phyloP scores from a whole-genome alignment of 92 coral and sea anemone genomes.

The Siderastrea radians region DNA sequence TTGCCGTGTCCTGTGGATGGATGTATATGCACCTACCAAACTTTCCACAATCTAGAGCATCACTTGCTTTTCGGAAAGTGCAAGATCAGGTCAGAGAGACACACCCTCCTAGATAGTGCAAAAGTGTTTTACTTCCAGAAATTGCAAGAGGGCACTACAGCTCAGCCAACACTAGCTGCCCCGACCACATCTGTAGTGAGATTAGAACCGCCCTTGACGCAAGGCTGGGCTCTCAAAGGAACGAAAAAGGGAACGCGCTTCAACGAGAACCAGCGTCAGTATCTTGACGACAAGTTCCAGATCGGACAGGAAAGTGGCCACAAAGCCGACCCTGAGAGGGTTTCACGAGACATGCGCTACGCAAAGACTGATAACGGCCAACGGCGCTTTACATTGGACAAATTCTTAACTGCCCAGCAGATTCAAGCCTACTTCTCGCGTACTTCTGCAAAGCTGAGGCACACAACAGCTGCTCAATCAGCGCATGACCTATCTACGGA shows the following conservation, averaged over 20 bases:
- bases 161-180: background rate
- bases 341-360: constrained; percentile 45
- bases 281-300: constrained; percentile 54
- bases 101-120: constrained; percentile 37
- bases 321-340: no score
- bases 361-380: constrained; percentile 32
- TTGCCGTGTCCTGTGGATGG: constrained; percentile 50
- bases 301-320: constrained; percentile 56
- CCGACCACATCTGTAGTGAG: constrained; percentile 23
- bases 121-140: constrained; percentile 14
- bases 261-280: constrained; percentile 40
- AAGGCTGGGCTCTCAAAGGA: constrained; percentile 39
- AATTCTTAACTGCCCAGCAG: constrained; percentile 54
- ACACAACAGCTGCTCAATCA: background rate
- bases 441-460: constrained; percentile 26
- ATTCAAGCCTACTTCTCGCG: constrained; percentile 54
- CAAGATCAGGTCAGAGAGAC: background rate
- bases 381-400: constrained; percentile 26
- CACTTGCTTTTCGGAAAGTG: constrained; percentile 44
- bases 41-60: constrained; percentile 33
- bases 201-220: background rate
- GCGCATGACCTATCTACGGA: background rate
- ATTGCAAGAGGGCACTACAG: background rate
- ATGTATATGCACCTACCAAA: constrained; percentile 53
- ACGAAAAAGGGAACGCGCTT: constrained; percentile 23